These are phyloP conservation scores for Lordiphosa stackelbergi DNA, from an alignment of 1,140 invertebrate genomes.

Conservation along the genomic window DNA sequence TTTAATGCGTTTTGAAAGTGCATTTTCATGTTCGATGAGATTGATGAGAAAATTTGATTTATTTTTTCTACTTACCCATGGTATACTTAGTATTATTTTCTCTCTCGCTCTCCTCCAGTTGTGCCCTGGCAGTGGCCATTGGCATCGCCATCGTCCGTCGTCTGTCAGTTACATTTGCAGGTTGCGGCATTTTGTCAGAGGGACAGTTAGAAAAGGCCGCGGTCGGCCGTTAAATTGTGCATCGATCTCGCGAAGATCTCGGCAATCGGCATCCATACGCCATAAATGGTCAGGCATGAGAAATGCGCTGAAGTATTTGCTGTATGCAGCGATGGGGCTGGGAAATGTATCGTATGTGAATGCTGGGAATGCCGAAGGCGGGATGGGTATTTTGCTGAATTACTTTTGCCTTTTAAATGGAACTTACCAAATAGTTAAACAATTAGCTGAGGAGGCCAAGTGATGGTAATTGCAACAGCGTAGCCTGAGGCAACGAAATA, in stretches of 20 bases:
- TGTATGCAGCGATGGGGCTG: constrained; percentile 28
- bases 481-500: too few relatives aligned
- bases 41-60: constrained; percentile 77
- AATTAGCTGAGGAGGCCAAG: constrained; percentile 15
- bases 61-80: constrained; percentile 53
- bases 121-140: constrained; percentile 10
- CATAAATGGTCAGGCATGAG: constrained; percentile 67
- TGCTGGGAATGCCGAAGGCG: constrained; percentile 27
- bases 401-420: constrained; percentile 28
- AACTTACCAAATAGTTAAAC: constrained; percentile 8
- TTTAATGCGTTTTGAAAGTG: constrained; percentile 77
- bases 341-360: constrained; percentile 52
- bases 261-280: constrained; percentile 48
- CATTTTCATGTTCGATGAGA: constrained; percentile 77
- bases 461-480: constrained; percentile 11
- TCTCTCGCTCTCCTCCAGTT: constrained; percentile 10
- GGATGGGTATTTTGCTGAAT: constrained; percentile 31
- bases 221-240: constrained; percentile 46
- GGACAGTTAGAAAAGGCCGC: constrained; percentile 71
- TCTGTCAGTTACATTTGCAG: constrained; percentile 70
- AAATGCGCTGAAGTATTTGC: constrained; percentile 55
- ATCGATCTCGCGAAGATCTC: constrained; percentile 43
- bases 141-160: constrained; percentile 12
- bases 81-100: constrained; percentile 37
- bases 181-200: constrained; percentile 74